Conservation (phyloP, 30 jellyfish, hydroid and myxozoan genomes). For the Rhopilema esculentum region DNA sequence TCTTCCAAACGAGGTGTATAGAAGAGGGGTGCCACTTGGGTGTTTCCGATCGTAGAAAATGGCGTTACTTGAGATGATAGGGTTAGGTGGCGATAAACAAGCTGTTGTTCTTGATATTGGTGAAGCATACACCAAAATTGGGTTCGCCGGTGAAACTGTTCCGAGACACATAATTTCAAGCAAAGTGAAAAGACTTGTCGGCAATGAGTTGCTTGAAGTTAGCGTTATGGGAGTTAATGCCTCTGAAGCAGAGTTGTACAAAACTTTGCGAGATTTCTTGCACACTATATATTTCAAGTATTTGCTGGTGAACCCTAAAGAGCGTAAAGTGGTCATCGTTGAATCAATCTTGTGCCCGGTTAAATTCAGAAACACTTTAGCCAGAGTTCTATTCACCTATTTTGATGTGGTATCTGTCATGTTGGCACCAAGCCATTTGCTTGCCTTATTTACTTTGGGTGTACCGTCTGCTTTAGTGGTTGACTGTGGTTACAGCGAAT, state of each 20-base stretch:
- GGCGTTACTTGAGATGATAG: conserved; percentile 96
- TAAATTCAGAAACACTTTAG: conserved; percentile 69
- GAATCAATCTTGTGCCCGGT: conserved; percentile 89
- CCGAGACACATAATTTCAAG: conserved; percentile 95
- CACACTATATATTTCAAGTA: conserved; percentile 85
- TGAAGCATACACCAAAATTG: conserved; percentile 92
- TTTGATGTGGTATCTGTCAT: conserved; percentile 88
- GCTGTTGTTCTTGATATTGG: conserved; percentile 96
- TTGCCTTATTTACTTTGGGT: conserved; percentile 93
- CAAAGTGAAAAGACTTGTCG: conserved; percentile 51
- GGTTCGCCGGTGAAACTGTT: conserved; percentile 92
- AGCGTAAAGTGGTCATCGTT: conserved; percentile 88
- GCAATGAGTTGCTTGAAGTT: conserved; percentile 52
- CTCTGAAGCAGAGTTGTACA: conserved; percentile 47
- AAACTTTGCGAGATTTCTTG: conserved; percentile 68
- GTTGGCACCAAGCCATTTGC: conserved; percentile 86
- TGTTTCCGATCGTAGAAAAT: conserved; percentile 20
- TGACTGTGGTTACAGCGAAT: conserved; percentile 94
- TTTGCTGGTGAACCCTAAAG: conserved; percentile 93
- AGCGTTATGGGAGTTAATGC: conserved; percentile 58
- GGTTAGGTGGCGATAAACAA: conserved; percentile 96
- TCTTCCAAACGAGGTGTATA: neutral
- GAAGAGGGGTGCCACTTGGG: neutral
- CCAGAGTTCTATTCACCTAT: conserved; percentile 75
- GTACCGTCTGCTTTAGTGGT: conserved; percentile 87